Base-by-base conservation (phyloP, 1,140 invertebrate genomes). In the Helicoverpa armigera region DNA sequence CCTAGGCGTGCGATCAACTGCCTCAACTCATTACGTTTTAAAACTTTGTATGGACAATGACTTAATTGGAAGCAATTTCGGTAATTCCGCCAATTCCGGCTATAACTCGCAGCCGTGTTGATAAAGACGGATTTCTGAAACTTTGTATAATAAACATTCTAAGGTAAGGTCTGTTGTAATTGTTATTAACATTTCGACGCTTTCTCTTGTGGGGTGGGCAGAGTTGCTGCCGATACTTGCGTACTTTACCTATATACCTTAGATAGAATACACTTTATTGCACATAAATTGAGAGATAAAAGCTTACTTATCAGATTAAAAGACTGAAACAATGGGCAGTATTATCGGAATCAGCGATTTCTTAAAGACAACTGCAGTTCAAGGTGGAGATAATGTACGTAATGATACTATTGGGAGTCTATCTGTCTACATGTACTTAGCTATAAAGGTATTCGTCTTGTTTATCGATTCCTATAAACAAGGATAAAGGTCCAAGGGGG, bases 11-110 rank as follows among this genome's bases (percentile, higher is more conserved):
- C 31, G 13, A 35, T 63, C 43, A 76, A 76, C 48, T 51, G 74
- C 23, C 56, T 50, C 48, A 69, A 14, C 60, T 76, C 58, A 76
- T 76, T 76, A 63, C 43, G 35, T 48, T 16, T 18, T 58, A 79
- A 79, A 79, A 70, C 76, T 70, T 70, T 35, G 29, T 50, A 69
- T 31, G 11, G 63, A 79, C 53, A 65, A 79, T 53, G 53, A 58
- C 65, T 79, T 79, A 58, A 79, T 69, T 79, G 51, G 65, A 74
- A 35, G 31, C 13, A 43, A 74, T 74, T 79, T 31, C 23, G 13
- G 35, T 70, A 69, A 79, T 79, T 69, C 76, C 14, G 10, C 14
- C 51, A 60, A 79, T 79, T 58, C 29, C 14, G 63, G 50, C 75
- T 13, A 58, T 69, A 70, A 70, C 69, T 78, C 35, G n/a, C 60